Evolutionary conservation across 2,113 vertebrate genomes (phyloP), one percentile per base, ranked within the genome.

Genomic region (Malurus melanocephalus): DNA sequence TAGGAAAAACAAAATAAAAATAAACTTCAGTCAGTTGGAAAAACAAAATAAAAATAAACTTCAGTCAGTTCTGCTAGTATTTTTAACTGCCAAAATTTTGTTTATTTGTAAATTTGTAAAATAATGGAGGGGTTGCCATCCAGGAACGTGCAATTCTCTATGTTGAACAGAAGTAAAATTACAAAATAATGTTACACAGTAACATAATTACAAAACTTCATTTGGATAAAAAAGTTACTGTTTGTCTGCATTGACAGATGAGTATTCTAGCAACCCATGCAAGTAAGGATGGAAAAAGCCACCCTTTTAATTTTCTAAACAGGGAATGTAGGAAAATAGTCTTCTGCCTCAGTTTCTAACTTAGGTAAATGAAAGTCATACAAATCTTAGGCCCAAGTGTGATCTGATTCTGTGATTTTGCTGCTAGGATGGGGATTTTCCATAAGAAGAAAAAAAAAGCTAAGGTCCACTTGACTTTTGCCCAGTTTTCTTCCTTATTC

Each of bases 101-200:
- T 65, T 82, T 59, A 7, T 56, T 75, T 71, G 4, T 49, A 13
- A 53, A 59, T 66, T 87, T 80, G 7, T 40, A 46, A 48, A 74
- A 60, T 59, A 52, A 24, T 17, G 11, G 4, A 0, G 3, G 0
- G 3, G 1, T 3, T 78, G 11, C 40, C 26, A 60, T 8, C 2
- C 16, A 72, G 48, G 15, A 71, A 16, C 16, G 30, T 62, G 21
- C 7, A 76, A 42, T 79, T 85, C 15, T 53, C 43, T 42, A 32
- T n/a, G 33, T 9, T 28, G 55, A 24, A 32, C 11, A 73, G 35
- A 87, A 79, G 1, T 8, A 33, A 42, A 75, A 61, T 68, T 60
- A 78, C 9, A 65, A 56, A 75, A 40, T 33, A 62, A 12, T 35
- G 35, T 83, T 59, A 43, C n/a, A 62, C 57, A 83, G 65, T 42